Evolutionary conservation across 1,140 invertebrate genomes (phyloP).

Genomic region (Hylaeus volcanicus): DNA sequence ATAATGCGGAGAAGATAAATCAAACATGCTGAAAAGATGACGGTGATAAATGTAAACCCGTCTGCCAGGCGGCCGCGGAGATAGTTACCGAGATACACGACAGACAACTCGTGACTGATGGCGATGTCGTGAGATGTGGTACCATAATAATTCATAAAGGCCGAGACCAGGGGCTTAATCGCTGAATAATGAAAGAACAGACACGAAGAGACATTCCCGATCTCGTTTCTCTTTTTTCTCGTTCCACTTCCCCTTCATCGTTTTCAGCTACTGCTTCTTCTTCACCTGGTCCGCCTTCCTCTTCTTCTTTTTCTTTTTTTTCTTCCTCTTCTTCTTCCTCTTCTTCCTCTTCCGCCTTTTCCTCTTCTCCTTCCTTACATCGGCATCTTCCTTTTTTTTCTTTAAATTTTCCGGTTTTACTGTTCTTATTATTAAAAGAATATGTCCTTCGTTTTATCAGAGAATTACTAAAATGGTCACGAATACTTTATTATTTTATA

Average conservation of each 20-base stretch:
- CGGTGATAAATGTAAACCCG: constrained; percentile 80
- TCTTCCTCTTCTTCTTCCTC: constrained; percentile 14
- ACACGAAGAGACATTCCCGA: constrained; percentile 62
- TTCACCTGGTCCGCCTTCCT: constrained; percentile 14
- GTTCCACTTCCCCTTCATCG: constrained; percentile 45
- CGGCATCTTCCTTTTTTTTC: too few species aligned
- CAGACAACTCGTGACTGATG: constrained; percentile 78
- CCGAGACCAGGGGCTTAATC: constrained; percentile 76
- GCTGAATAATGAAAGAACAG: constrained; percentile 79
- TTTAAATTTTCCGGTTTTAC: too few species aligned
- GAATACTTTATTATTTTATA: too few species aligned
- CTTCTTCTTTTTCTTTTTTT: constrained; percentile 11
- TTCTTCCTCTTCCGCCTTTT: constrained; percentile 22
- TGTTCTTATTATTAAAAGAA: too few species aligned
- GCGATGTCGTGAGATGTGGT: constrained; percentile 79
- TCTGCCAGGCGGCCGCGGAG: constrained; percentile 73
- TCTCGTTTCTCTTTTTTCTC: constrained; percentile 65
- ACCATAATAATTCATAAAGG: constrained; percentile 81
- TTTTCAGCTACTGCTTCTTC: constrained; percentile 29
- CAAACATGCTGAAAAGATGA: constrained; percentile 80
- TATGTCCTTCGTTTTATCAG: too few species aligned
- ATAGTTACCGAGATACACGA: constrained; percentile 75
- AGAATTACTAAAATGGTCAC: too few species aligned
- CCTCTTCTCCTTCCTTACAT: constrained; percentile 7
- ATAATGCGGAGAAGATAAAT: constrained; percentile 79